These are phyloP conservation scores for Serrognathus titanus DNA, from an alignment of 2,888 invertebrate genomes.

Conservation along the genomic window DNA sequence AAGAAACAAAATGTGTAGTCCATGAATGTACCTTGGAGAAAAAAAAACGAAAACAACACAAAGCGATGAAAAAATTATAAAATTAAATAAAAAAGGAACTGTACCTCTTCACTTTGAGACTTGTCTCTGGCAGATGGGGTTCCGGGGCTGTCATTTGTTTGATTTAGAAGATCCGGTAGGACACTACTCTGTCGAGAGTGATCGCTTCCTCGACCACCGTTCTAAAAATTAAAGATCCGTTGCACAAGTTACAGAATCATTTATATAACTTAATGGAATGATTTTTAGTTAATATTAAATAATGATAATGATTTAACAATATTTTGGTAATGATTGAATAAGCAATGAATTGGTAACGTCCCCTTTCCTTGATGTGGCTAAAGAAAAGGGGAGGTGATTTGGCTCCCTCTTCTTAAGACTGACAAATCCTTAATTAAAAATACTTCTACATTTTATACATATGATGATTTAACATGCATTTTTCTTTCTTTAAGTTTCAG, in stretches of 20 bases:
- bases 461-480: too few species aligned
- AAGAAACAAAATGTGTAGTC: background rate
- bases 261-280: too few species aligned
- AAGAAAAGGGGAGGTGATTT: too few species aligned
- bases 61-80: background rate
- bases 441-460: too few species aligned
- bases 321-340: too few species aligned
- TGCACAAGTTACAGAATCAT: background rate
- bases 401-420: too few species aligned
- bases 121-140: conserved; percentile 88
- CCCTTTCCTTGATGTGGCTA: too few species aligned
- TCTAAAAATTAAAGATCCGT: conserved; percentile 8
- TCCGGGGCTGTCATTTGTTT: conserved; percentile 74
- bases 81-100: conserved; percentile 35
- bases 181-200: conserved; percentile 87
- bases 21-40: background rate
- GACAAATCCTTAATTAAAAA: too few species aligned
- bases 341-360: too few species aligned
- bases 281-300: too few species aligned
- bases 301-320: too few species aligned
- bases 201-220: conserved; percentile 48
- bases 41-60: background rate
- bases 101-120: conserved; percentile 93
- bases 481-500: too few species aligned
- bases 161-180: conserved; percentile 91